Base-by-base conservation (phyloP, 37 sponge, comb jelly and placozoan species). In the Theonella swinhoei region DNA sequence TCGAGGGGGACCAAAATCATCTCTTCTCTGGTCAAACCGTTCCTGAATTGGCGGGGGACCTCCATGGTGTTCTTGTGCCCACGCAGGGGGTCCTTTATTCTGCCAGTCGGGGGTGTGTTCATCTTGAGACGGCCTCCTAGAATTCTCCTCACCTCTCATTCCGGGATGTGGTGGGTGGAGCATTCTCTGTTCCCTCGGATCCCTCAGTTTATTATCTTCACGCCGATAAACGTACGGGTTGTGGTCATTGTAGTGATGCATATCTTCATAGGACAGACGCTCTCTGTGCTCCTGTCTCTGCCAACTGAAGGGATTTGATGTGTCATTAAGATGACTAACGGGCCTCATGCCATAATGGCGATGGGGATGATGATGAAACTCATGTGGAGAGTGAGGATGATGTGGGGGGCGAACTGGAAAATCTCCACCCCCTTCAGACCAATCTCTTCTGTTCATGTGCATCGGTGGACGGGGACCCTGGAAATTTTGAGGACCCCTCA, bases 251-350 rank as follows among this genome's bases (percentile, higher is more conserved):
- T 2, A 34, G 11, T 14, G 54, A 14, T 47, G 54, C 54, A 47
- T 47, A 7, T 82, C 83, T 38, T 42, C 36, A 0, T 61, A 81
- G 42, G 81, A 25, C 58, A 60, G 42, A n/a, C 75, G 17, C 1
- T 63, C 72, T 28, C 66, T 64, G 69, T 75, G 62, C 31, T 75
- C 81, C 8, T 65, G 42, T 23, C 88, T 80, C 69, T 75, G 81
- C 88, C 88, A 81, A 25, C 62, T 66, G 59, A 67, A 81, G 19
- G 88, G 82, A 14, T 47, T 47, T 7, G 54, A 47, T 14, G 54
- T 14, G n/a, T n/a, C n/a, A n/a, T n/a, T n/a, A 7, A 47, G 54
- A 17, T 47, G 54, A 47, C 14, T 47, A 14, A 17, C 14, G 14
- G 54, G 54, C 14, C 54, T 47, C n/a, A n/a, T n/a, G n/a, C n/a